Evolutionary conservation across 2,797 vertebrate genomes (phyloP), one percentile per base, ranked within the genome.

Genomic region (Pachyuromys duprasi): DNA sequence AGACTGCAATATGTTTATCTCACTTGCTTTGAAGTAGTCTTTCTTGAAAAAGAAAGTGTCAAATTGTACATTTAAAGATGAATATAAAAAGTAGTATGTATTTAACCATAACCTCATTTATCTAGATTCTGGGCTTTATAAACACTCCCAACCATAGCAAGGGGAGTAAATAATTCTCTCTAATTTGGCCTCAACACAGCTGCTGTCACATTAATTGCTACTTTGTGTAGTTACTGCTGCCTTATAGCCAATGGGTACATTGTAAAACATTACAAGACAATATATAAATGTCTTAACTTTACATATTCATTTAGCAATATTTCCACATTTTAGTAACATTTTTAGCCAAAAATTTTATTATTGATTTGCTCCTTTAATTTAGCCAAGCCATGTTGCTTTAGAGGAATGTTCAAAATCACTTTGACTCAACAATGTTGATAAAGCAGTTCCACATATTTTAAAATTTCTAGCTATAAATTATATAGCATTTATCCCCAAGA

Each of bases 191-290:
- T 95, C 72, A 83, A 63, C 45, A 49, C 90, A 96, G 88, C 49
- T 78, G 65, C 60, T 94, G 93, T 94, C 92, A 95, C 87, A 84
- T 92, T 96, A 97, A 96, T 96, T 95, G 79, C 83, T 95, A 89
- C 53, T 97, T 95, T 90, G 42, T 84, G 26, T 79, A 91, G 67
- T 62, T 93, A 45, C 89, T 90, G 94, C 83, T 55, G 76, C 91
- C 80, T 36, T 81, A 80, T 63, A 92, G 94, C 81, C 82, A 91
- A 65, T 45, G 84, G 72, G 69, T 83, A 95, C 53, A 75, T 60
- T 87, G 92, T 90, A 95, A 95, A 96, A 83, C 83, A 83, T 89
- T 89, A 87, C 33, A 93, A 93, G 76, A 86, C 8, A 67, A 7
- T 22, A 33, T 91, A 88, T 95, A 36, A 95, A 65, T 70, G 36